phyloP scores from a whole-genome alignment of 2,113 vertebrate genomes.

The Pyrgilauda ruficollis region DNA sequence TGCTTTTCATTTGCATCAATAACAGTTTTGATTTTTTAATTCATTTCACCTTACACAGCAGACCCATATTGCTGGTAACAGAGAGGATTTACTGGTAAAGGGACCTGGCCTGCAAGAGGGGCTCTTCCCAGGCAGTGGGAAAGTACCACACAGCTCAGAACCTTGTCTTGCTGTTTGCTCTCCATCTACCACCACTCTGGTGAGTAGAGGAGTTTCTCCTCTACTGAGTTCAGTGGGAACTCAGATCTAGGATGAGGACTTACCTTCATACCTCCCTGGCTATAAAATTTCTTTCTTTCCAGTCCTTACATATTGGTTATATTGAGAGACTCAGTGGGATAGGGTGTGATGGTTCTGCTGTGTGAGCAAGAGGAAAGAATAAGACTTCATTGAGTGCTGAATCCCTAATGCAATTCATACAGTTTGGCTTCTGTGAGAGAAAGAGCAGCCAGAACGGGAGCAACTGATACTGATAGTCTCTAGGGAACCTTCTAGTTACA shows the following conservation, averaged over 20 bases:
- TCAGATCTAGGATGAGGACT: not conserved
- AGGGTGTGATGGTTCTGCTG: not conserved
- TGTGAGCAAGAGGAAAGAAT: not conserved
- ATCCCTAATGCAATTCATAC: not conserved
- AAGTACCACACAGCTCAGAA: not conserved
- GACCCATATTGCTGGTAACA: not conserved
- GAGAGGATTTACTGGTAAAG: not conserved
- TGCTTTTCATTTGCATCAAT: not conserved
- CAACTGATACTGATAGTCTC: not conserved
- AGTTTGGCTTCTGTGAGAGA: not conserved
- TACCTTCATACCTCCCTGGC: not conserved
- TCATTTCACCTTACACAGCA: not conserved
- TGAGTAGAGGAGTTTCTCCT: not conserved
- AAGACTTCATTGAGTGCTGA: not conserved
- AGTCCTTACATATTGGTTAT: not conserved
- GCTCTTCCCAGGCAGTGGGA: not conserved
- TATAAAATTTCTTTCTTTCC: not conserved
- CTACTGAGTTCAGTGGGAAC: not conserved
- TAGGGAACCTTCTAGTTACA: not conserved
- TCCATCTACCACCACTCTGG: not conserved
- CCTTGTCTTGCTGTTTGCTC: not conserved
- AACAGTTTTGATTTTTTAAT: not conserved
- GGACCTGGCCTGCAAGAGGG: not conserved
- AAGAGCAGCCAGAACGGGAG: not conserved
- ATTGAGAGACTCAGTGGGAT: not conserved